Conservation (phyloP, 2,113 vertebrate species). For the Callipepla squamata region DNA sequence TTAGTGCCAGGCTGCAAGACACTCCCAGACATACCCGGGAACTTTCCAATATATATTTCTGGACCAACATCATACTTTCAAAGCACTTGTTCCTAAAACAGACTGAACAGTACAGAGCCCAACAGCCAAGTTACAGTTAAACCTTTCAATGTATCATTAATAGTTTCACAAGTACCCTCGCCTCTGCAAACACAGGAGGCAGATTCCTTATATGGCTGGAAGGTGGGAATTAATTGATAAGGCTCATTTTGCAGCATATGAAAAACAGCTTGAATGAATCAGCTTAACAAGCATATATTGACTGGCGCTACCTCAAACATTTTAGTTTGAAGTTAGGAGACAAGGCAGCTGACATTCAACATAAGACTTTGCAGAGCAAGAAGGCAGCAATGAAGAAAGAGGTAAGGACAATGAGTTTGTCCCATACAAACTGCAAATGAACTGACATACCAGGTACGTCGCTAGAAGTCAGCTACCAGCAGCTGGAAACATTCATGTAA, state of each 20-base stretch:
- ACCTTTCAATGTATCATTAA: neutral
- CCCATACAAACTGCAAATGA: neutral
- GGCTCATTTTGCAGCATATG: neutral
- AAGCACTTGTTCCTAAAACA: neutral
- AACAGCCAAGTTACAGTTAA: neutral
- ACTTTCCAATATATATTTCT: neutral
- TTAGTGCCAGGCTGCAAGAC: neutral
- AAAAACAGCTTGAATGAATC: neutral
- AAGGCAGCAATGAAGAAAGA: neutral
- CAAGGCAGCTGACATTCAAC: neutral
- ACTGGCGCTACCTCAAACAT: neutral
- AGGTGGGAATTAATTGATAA: neutral
- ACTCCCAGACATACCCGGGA: neutral
- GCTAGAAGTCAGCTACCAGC: neutral
- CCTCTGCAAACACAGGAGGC: neutral
- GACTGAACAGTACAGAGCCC: neutral
- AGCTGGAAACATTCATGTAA: neutral
- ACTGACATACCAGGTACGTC: neutral
- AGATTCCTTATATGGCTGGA: neutral
- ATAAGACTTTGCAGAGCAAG: neutral
- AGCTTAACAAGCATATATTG: neutral
- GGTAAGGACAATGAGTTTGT: neutral
- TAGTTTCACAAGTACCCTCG: neutral
- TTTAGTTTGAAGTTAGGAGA: neutral
- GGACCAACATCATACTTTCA: neutral